Evolutionary conservation across 1,140 invertebrate species (phyloP).

Genomic region (Drosophila paulistorum): DNA sequence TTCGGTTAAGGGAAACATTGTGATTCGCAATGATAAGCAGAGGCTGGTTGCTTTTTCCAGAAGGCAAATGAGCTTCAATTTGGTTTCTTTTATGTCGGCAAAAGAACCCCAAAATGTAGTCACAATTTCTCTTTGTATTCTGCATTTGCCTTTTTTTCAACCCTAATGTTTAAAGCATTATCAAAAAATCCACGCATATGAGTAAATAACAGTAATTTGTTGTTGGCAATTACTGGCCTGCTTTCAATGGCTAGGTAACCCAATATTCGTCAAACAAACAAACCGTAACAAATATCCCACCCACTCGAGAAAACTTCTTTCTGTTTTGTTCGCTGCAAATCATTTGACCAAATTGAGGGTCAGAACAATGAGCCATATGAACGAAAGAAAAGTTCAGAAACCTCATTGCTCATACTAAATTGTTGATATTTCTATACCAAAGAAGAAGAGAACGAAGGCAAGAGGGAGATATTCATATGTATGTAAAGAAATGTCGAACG

Average conservation of each 20-base stretch:
- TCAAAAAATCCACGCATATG: constrained; percentile 63
- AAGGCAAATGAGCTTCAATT: background rate
- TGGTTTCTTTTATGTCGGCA: background rate
- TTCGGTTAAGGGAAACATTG: too few species aligned
- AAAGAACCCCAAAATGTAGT: background rate
- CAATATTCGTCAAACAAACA: constrained; percentile 20
- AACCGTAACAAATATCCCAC: constrained; percentile 30
- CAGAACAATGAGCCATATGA: constrained; percentile 12
- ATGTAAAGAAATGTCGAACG: background rate
- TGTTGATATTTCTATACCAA: constrained; percentile 30
- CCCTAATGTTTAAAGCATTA: constrained; percentile 39
- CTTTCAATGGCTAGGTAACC: constrained; percentile 51
- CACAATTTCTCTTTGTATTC: background rate
- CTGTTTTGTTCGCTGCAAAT: constrained; percentile 51
- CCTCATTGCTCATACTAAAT: constrained; percentile 59
- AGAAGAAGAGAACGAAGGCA: constrained; percentile 1
- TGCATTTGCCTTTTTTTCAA: constrained; percentile 11
- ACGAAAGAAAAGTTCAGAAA: constrained; percentile 57
- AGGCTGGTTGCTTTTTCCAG: too few species aligned
- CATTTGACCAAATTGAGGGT: constrained; percentile 50
- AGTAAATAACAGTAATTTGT: constrained; percentile 58
- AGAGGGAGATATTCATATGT: constrained; percentile 16
- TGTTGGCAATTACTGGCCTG: constrained; percentile 38
- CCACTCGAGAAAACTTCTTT: constrained; percentile 32
- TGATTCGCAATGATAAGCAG: too few species aligned